phyloP scores from a whole-genome alignment of 2,797 vertebrate genomes.

The Eleutherodactylus coqui region DNA sequence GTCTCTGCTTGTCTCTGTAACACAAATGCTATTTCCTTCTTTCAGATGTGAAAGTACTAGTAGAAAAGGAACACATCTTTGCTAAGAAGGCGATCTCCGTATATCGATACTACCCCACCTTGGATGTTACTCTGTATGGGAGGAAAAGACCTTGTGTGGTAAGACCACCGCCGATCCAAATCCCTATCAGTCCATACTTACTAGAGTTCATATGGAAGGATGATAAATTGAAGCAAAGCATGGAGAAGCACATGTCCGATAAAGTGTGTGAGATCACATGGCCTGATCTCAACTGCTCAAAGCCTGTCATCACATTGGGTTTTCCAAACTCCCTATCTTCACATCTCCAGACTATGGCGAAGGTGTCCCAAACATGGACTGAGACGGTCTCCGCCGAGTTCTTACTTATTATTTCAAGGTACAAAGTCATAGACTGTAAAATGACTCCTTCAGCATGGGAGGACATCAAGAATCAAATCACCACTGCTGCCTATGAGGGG shows the following conservation, averaged over 20 bases:
- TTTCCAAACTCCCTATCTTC: conserved; percentile 75
- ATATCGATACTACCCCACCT: conserved; percentile 78
- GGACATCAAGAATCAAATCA: conserved; percentile 65
- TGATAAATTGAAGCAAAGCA: conserved; percentile 67
- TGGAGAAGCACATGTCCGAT: conserved; percentile 75
- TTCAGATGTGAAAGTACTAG: conserved; percentile 76
- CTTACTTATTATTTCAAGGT: conserved; percentile 72
- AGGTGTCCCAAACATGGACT: conserved; percentile 77
- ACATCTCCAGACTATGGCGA: conserved; percentile 68
- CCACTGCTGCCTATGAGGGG: conserved; percentile 62
- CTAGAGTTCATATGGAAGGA: conserved; percentile 76
- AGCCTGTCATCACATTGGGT: conserved; percentile 70
- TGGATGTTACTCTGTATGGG: conserved; percentile 81
- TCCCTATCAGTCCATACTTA: conserved; percentile 72
- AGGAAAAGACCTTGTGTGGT: conserved; percentile 77
- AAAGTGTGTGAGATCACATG: conserved; percentile 77
- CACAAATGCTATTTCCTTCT: background rate
- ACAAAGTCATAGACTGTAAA: conserved; percentile 66
- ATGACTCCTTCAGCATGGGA: conserved; percentile 72
- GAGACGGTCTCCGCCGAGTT: conserved; percentile 68
- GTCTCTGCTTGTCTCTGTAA: background rate
- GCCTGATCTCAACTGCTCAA: conserved; percentile 58
- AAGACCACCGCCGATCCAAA: conserved; percentile 77
- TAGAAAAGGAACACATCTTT: conserved; percentile 73
- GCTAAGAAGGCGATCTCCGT: conserved; percentile 72